These are phyloP conservation scores for Sclerurus mexicanus DNA, from an alignment of 2,113 vertebrate species.

Conservation along the genomic window DNA sequence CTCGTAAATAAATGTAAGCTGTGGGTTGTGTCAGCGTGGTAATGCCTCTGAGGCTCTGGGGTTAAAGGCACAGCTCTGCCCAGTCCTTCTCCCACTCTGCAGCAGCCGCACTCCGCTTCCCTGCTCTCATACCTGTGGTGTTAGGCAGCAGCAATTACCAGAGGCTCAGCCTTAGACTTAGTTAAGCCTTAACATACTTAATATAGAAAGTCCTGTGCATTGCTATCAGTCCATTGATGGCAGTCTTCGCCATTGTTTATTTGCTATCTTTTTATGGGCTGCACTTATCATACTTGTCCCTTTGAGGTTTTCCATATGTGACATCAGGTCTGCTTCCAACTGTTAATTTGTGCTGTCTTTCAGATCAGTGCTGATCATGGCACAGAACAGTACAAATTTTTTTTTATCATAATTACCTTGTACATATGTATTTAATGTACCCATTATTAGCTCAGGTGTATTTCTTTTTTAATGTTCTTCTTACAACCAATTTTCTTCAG, in stretches of 20 bases:
- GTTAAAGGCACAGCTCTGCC: background rate
- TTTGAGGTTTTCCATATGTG: background rate
- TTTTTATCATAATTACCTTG: background rate
- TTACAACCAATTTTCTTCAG: background rate
- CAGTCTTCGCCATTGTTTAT: background rate
- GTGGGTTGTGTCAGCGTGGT: background rate
- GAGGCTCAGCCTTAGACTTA: background rate
- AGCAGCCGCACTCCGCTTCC: fast-evolving
- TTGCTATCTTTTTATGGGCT: background rate
- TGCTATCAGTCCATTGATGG: background rate
- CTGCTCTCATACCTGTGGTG: background rate
- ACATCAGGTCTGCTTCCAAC: background rate
- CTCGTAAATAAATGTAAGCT: background rate
- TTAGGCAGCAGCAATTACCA: background rate
- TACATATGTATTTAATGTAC: background rate
- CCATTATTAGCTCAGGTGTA: background rate
- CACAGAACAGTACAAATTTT: background rate
- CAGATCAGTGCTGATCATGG: background rate
- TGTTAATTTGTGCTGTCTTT: background rate
- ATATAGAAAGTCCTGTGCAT: background rate
- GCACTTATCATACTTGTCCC: background rate
- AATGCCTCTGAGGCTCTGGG: too few relatives aligned
- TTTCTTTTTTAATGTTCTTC: background rate
- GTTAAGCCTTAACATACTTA: background rate
- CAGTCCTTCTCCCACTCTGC: fast-evolving